Evolutionary conservation across 2,113 vertebrate genomes (phyloP).

Genomic region (Chaetops frenatus): DNA sequence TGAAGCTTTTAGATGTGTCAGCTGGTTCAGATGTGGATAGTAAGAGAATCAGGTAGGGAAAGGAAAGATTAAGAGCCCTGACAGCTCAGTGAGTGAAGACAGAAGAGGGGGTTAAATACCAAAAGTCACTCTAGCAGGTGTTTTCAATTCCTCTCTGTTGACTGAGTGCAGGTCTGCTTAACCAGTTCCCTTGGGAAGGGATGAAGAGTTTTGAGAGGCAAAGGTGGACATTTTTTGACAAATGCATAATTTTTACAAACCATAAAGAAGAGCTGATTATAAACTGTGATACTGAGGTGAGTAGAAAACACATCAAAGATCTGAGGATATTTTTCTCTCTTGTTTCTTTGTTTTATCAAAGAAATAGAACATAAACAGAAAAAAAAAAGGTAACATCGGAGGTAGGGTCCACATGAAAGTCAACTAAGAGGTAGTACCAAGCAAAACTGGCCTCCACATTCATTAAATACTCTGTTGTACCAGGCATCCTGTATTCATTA

Average conservation of each 20-base stretch:
- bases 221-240: background rate
- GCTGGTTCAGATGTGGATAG: background rate
- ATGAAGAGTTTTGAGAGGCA: background rate
- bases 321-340: background rate
- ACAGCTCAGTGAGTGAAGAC: background rate
- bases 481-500: background rate
- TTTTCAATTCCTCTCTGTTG: background rate
- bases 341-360: background rate
- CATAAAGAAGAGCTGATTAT: background rate
- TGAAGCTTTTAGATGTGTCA: background rate
- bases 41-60: background rate
- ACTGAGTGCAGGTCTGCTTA: background rate
- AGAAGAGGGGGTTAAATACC: background rate
- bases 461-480: background rate
- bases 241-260: background rate
- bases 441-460: background rate
- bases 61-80: background rate
- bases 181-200: background rate
- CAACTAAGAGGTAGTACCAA: background rate
- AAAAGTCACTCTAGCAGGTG: background rate
- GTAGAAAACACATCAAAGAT: background rate
- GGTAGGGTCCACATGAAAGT: background rate
- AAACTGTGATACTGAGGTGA: background rate
- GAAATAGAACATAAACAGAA: background rate
- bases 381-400: background rate